These are phyloP conservation scores for Tenebrio molitor DNA, from an alignment of 1,140 invertebrate genomes.

Conservation along the genomic window DNA sequence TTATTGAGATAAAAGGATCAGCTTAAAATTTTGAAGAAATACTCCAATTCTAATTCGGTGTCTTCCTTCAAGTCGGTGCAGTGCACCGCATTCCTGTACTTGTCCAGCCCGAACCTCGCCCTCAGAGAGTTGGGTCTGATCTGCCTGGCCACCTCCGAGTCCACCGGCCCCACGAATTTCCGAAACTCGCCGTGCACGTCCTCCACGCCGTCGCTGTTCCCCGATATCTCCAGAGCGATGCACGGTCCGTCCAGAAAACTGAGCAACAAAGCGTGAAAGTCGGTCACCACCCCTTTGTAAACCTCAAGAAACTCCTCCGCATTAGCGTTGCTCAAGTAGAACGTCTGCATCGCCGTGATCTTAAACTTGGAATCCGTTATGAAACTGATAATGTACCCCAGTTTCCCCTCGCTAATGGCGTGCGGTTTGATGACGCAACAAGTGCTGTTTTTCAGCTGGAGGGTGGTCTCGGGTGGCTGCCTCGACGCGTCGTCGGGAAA, in stretches of 20 bases:
- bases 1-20: neutral
- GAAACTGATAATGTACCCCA: constrained; percentile 80
- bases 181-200: constrained; percentile 83
- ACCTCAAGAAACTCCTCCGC: constrained; percentile 94
- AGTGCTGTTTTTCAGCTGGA: constrained; percentile 78
- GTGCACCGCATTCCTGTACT: constrained; percentile 90
- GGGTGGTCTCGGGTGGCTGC: constrained; percentile 70
- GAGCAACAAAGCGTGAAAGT: constrained; percentile 75
- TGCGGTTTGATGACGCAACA: constrained; percentile 95
- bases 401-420: constrained; percentile 79
- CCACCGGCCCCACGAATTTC: constrained; percentile 86
- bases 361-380: constrained; percentile 83
- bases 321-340: constrained; percentile 82
- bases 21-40: constrained; percentile 79
- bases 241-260: constrained; percentile 78
- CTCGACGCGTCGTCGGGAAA: constrained; percentile 61
- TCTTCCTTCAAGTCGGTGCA: constrained; percentile 94
- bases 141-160: constrained; percentile 89
- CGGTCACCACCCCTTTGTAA: constrained; percentile 90
- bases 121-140: constrained; percentile 86
- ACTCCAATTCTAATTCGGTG: constrained; percentile 85
- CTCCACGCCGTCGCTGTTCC: constrained; percentile 70
- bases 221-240: constrained; percentile 88
- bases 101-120: constrained; percentile 86
- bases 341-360: constrained; percentile 85